Evolutionary conservation across 92 coral and sea anemone species (phyloP), one percentile per base, ranked within the genome.

Genomic region (Palythoa grandiflora): DNA sequence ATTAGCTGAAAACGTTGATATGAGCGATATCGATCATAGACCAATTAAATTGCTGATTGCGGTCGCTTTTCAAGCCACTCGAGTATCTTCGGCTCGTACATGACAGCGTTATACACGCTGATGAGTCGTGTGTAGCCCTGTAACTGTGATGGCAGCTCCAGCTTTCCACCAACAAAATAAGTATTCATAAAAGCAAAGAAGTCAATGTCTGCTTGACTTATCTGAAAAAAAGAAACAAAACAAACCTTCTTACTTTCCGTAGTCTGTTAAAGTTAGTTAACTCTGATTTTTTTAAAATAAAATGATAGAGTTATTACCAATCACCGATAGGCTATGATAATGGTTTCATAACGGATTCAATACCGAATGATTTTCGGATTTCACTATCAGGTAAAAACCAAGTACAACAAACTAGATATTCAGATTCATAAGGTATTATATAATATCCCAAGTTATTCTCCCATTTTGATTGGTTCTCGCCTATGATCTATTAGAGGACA

Each of bases 141-240:
- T 12, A 80, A 44, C 85, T 80, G 85, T 1, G 85, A 80, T 20
- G 85, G 85, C 0, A 65, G 74, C 50, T 80, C 85, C 8, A 80
- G 57, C 74, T 80, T 80, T 17, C 85, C 85, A 1, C 73, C 85
- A 28, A n/a, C 85, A 1, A 80, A 40, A 74, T 61, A 80, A 10
- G 85, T 63, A 51, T 80, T 80, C 85, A 80, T 80, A n/a, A 80
- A 63, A 50, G 74, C 38, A 80, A 80, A 80, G 75, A 80, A 80
- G 60, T 80, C 85, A 5, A 80, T 80, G 35, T 80, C 85, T 16
- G 75, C 85, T 16, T 39, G 74, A 38, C 75, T 80, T 38, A 80
- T 63, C 85, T 80, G 85, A 40, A 80, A 80, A 70, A 59, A 70
- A 28, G 17, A 9, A 35, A 28, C 47, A 28, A 6, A 9, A 35